phyloP scores from a whole-genome alignment of 2,113 vertebrate species.

The Eudorcas thomsonii region DNA sequence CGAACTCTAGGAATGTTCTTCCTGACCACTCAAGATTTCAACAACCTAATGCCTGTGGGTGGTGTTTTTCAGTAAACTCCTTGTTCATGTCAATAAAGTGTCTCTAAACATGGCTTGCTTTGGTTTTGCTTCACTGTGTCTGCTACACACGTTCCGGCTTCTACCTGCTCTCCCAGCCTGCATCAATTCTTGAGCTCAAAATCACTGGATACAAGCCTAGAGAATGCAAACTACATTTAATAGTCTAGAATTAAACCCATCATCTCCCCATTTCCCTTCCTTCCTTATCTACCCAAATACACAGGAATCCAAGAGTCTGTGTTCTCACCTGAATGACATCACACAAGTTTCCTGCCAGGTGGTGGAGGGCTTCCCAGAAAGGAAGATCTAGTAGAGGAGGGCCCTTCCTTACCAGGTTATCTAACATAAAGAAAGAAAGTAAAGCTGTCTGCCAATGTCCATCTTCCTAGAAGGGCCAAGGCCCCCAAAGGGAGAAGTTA shows the following conservation, averaged over 20 bases:
- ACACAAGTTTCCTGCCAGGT: neutral
- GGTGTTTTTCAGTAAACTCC: slow-evolving; percentile 18
- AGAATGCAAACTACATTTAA: neutral
- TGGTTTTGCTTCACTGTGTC: neutral
- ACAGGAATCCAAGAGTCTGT: neutral
- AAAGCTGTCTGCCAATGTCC: neutral
- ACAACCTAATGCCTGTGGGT: neutral
- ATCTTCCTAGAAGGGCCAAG: neutral
- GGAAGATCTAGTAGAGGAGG: neutral
- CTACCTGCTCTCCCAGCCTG: neutral
- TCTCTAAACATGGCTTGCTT: neutral
- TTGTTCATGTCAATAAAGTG: slow-evolving; percentile 56
- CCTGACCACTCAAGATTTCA: neutral
- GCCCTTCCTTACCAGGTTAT: no score
- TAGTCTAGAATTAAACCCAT: neutral
- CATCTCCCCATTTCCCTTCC: neutral
- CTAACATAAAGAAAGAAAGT: neutral
- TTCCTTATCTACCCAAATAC: neutral
- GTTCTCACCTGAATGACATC: neutral
- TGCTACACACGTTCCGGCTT: neutral
- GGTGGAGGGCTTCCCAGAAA: neutral
- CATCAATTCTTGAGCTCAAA: neutral
- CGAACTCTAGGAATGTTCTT: neutral
- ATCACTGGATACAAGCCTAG: neutral
- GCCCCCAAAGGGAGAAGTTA: neutral